Conservation (phyloP, 2,888 invertebrate species). For the Eustalomyia histrio region DNA sequence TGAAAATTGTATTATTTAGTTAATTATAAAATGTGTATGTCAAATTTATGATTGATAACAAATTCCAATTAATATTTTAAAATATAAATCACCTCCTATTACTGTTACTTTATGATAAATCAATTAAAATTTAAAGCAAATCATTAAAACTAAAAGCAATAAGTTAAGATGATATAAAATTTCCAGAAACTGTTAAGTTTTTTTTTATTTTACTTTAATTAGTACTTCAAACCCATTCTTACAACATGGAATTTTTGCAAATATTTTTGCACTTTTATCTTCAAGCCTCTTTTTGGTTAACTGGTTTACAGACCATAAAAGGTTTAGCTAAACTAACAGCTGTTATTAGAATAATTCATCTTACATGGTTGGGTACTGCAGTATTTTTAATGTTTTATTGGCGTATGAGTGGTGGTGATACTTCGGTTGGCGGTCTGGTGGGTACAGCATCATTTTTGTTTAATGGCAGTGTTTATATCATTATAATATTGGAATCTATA, state of each 20-base stretch:
- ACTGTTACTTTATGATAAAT: too few relatives aligned
- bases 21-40: too few relatives aligned
- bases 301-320: slow-evolving; percentile 40
- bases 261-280: background rate
- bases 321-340: slow-evolving; percentile 26
- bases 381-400: slow-evolving; percentile 46
- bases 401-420: slow-evolving; percentile 41
- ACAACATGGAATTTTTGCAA: slow-evolving; percentile 19
- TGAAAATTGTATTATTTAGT: too few relatives aligned
- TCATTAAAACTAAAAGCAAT: too few relatives aligned
- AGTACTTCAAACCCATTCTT: background rate
- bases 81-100: too few relatives aligned
- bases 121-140: too few relatives aligned
- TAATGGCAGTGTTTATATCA: slow-evolving; percentile 50
- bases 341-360: slow-evolving; percentile 36
- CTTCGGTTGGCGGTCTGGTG: slow-evolving; percentile 57
- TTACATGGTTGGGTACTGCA: slow-evolving; percentile 33
- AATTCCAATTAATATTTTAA: too few relatives aligned
- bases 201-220: background rate
- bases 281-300: slow-evolving; percentile 26
- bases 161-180: too few relatives aligned
- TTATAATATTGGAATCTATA: slow-evolving; percentile 62
- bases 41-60: too few relatives aligned
- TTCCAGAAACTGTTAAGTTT: background rate
- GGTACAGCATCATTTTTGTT: slow-evolving; percentile 61